Evolutionary conservation across 2,797 vertebrate species (phyloP).

Genomic region (Sebastes cheni): DNA sequence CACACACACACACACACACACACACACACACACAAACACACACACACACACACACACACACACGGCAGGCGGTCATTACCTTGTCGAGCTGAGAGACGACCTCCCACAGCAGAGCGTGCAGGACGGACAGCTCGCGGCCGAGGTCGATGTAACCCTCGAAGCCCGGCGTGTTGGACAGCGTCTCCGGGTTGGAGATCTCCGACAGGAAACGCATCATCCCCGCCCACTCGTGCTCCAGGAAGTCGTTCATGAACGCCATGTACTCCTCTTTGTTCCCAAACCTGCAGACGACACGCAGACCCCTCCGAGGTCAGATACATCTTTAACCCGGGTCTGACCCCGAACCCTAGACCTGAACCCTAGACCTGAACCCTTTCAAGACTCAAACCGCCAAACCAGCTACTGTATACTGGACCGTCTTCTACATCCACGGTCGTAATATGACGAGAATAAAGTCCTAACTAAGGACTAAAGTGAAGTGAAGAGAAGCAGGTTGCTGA

Average conservation of each 20-base stretch:
- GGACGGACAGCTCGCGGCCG: constrained; percentile 92
- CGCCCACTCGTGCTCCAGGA: constrained; percentile 96
- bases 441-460: no score
- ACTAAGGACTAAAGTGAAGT: no score
- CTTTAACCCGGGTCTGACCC: no score
- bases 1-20: no score
- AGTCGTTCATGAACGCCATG: constrained; percentile 99
- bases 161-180: constrained; percentile 90
- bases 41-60: no score
- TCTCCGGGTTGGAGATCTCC: constrained; percentile 95
- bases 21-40: no score
- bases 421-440: no score
- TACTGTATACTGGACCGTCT: no score
- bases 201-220: constrained; percentile 95
- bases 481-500: no score
- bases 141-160: constrained; percentile 97
- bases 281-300: constrained; percentile 66
- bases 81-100: constrained; percentile 95
- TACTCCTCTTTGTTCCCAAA: constrained; percentile 99
- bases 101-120: constrained; percentile 95
- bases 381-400: no score
- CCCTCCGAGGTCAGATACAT: neutral
- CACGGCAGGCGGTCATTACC: constrained; percentile 32
- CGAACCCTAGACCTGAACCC: no score
- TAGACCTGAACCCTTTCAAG: no score